These are phyloP conservation scores for Melanocharis versteri DNA, from an alignment of 2,113 vertebrate genomes.

Conservation along the genomic window DNA sequence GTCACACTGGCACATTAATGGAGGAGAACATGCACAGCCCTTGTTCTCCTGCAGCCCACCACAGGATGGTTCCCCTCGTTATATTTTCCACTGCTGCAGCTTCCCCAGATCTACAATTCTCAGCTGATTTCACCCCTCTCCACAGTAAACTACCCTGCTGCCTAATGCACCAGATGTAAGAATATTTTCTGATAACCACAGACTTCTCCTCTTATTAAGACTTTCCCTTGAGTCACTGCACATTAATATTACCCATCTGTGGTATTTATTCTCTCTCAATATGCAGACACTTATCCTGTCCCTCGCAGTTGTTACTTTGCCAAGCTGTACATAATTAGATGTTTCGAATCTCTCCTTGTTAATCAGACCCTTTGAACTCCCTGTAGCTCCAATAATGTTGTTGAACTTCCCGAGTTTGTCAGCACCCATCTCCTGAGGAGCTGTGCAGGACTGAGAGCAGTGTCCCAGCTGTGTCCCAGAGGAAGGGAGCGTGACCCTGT, in stretches of 20 bases:
- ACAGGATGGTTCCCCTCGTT: neutral
- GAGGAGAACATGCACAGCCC: neutral
- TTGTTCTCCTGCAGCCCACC: neutral
- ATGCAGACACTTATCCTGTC: neutral
- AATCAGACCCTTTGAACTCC: slow-evolving; percentile 10
- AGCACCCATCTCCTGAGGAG: neutral
- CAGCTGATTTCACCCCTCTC: slow-evolving; percentile 17
- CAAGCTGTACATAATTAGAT: slow-evolving; percentile 33
- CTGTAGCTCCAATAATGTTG: neutral
- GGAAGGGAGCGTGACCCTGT: neutral
- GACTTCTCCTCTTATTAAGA: slow-evolving; percentile 7
- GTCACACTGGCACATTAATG: neutral
- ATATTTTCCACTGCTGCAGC: neutral
- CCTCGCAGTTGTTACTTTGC: neutral
- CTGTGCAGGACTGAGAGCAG: neutral
- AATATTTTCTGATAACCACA: neutral
- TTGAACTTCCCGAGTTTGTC: neutral
- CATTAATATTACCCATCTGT: slow-evolving; percentile 37
- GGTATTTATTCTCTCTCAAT: slow-evolving; percentile 17
- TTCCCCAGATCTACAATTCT: neutral
- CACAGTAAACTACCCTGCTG: neutral
- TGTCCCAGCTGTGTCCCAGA: neutral
- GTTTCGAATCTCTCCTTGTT: neutral
- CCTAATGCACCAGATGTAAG: neutral
- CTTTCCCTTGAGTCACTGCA: slow-evolving; percentile 10